Evolutionary conservation across 2,113 vertebrate genomes (phyloP).

Genomic region (Campylorhamphus procurvoides): DNA sequence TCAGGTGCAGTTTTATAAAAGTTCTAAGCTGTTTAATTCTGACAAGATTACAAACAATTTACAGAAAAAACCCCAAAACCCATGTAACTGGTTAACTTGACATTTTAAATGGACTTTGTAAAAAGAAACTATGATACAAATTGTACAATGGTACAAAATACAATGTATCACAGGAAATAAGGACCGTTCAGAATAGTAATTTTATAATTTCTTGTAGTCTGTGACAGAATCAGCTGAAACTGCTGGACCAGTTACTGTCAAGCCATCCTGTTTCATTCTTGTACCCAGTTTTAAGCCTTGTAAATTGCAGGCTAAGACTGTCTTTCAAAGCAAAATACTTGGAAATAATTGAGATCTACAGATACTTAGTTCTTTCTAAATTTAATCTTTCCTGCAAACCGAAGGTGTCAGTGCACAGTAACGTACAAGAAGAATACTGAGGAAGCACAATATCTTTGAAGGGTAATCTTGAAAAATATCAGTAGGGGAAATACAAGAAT

Average conservation of each 20-base stretch:
- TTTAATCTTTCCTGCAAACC: background rate
- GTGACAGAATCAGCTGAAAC: background rate
- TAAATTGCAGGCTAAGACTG: background rate
- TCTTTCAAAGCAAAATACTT: background rate
- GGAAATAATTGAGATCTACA: background rate
- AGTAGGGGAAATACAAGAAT: background rate
- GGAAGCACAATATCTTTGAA: background rate
- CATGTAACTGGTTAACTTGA: background rate
- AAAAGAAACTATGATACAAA: background rate
- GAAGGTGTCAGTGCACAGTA: background rate
- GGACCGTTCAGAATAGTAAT: background rate
- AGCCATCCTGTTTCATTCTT: background rate
- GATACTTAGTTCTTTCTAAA: background rate
- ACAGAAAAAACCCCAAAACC: background rate
- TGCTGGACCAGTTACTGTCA: background rate
- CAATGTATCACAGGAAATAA: background rate
- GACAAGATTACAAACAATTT: background rate
- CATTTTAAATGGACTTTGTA: background rate
- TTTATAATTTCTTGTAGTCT: background rate
- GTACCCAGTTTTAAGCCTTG: background rate
- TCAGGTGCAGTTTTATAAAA: background rate
- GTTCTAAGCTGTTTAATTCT: background rate
- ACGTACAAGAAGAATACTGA: background rate
- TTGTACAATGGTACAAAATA: background rate
- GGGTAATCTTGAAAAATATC: background rate